Evolutionary conservation across 2,888 invertebrate genomes (phyloP).

Genomic region (Xanthorhoe designata): DNA sequence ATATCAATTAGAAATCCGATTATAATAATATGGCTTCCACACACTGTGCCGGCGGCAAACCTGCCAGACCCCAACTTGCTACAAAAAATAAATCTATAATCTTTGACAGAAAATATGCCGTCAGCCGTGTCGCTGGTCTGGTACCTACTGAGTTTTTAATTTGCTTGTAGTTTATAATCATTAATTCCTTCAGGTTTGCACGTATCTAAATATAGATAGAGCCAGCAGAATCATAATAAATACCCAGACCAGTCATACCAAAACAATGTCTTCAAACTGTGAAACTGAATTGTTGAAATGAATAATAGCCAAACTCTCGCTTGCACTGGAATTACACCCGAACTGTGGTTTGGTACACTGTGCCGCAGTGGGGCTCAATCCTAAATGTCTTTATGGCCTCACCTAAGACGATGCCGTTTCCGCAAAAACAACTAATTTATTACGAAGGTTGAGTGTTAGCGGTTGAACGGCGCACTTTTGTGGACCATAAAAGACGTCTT

Average conservation of each 20-base stretch:
- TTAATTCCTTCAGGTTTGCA: too few relatives aligned
- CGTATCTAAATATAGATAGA: too few relatives aligned
- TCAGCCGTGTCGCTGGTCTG: too few relatives aligned
- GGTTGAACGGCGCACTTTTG: constrained; percentile 53
- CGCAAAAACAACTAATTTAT: constrained; percentile 70
- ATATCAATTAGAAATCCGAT: too few relatives aligned
- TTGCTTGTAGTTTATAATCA: too few relatives aligned
- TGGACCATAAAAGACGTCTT: constrained; percentile 47
- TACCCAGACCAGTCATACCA: background rate
- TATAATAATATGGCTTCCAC: too few relatives aligned
- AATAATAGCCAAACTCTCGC: constrained; percentile 11
- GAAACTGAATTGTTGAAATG: background rate
- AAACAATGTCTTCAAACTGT: background rate
- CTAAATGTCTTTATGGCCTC: constrained; percentile 68
- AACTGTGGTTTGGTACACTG: constrained; percentile 17
- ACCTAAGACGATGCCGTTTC: constrained; percentile 63
- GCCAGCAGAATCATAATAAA: too few relatives aligned
- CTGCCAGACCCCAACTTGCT: too few relatives aligned
- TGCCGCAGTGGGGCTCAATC: constrained; percentile 60
- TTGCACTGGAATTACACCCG: constrained; percentile 21
- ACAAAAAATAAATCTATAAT: too few relatives aligned
- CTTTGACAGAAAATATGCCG: too few relatives aligned
- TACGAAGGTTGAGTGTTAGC: constrained; percentile 55
- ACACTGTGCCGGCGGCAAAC: too few relatives aligned
- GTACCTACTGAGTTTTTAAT: too few relatives aligned